Base-by-base conservation (phyloP, 1,140 invertebrate genomes). In the Ceratina calcarata region DNA sequence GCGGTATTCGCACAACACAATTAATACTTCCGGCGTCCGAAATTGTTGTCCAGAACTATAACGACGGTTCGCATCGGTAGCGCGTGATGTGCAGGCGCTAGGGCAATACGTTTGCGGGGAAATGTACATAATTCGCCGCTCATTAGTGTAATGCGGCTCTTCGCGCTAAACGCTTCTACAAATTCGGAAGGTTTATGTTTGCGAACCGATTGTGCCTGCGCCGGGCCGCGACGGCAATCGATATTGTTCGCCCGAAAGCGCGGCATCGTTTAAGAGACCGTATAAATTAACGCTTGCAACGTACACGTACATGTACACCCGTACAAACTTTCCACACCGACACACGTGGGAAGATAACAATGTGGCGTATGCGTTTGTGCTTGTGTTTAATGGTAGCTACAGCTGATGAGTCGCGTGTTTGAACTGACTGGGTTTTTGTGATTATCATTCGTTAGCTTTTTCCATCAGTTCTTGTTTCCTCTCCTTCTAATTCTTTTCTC, bases 121-220 rank as follows among this genome's bases (percentile, higher is more conserved):
- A 86, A 78, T 83, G 85, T 79, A 80, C 74, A 86, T 86, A 86
- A 86, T 86, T 86, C 84, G 58, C 74, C 81, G 81, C 84, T 86
- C 85, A 83, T 86, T 86, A 86, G 84, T 83, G 84, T 86, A 86
- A 86, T 80, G 77, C 61, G 85, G 71, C 73, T 58, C 73, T 58
- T 86, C 72, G 73, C 84, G 55, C 67, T 80, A 85, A 86, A 86
- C 80, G 81, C 70, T 86, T 86, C 77, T 82, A 86, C 84, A 86
- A 86, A 86, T 86, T 82, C 84, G n/a, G 77, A n/a, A 55, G 74
- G 81, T 85, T 86, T 86, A 80, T 86, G 84, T 80, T 86, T 75
- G 77, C 69, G 72, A 74, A 65, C 37, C 77, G 81, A 86, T 86
- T 86, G 69, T 83, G 60, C 62, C 61, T 24, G 66, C 55, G 55